These are phyloP conservation scores for Myathropa florea DNA, from an alignment of 2,888 invertebrate genomes.

Conservation along the genomic window DNA sequence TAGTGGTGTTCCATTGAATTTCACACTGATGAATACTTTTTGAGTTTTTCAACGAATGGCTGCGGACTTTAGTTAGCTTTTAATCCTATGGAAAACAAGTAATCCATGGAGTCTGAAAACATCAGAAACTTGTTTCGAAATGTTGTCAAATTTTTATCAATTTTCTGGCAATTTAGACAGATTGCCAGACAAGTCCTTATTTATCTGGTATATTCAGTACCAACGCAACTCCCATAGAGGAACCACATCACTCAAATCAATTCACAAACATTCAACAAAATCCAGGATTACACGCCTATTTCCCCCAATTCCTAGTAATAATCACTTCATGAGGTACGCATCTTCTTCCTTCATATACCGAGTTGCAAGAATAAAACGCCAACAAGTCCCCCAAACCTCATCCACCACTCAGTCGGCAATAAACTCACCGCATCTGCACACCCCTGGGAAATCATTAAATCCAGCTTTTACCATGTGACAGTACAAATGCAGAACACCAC, in stretches of 20 bases:
- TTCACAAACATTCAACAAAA: neutral
- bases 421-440: neutral
- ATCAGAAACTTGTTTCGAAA: no score
- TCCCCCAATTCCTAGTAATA: neutral
- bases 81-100: no score
- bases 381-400: neutral
- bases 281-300: neutral
- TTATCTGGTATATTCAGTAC: no score
- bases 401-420: slow-evolving; percentile 2
- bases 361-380: neutral
- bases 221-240: neutral
- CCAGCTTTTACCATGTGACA: slow-evolving; percentile 2
- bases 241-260: neutral
- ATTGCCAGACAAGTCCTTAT: no score
- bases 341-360: neutral
- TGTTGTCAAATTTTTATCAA: no score
- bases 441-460: slow-evolving; percentile 52
- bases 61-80: no score
- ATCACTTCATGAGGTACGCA: neutral
- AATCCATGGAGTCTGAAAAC: no score
- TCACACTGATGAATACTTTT: no score
- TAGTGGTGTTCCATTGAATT: no score
- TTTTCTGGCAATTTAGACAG: no score
- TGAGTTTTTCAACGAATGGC: no score
- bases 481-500: slow-evolving; percentile 2